Conservation (phyloP, 2,113 vertebrate genomes). For the Thryonomys swinderianus region DNA sequence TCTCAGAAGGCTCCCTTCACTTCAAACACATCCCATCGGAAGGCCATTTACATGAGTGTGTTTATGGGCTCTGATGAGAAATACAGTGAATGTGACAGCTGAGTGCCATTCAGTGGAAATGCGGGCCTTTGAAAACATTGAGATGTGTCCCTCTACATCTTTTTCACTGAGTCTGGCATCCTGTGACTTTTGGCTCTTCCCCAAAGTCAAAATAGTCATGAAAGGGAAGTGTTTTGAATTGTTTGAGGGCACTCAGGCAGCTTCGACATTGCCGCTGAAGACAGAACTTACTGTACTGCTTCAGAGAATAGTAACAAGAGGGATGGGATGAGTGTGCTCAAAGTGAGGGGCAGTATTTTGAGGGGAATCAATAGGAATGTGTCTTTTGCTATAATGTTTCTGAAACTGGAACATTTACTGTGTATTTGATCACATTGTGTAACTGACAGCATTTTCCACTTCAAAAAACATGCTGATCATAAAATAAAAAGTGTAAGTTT, state of each 20-base stretch:
- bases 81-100: background rate
- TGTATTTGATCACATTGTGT: background rate
- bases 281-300: background rate
- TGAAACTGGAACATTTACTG: background rate
- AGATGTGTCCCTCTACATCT: background rate
- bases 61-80: background rate
- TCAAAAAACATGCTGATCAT: background rate
- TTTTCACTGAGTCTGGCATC: background rate
- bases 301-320: background rate
- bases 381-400: background rate
- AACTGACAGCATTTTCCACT: background rate
- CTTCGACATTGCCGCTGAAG: background rate
- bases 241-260: background rate
- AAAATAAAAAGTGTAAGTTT: background rate
- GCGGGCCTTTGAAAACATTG: background rate
- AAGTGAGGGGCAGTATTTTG: background rate
- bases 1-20: background rate
- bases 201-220: background rate
- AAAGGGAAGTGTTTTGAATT: background rate
- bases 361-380: background rate
- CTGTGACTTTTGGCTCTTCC: background rate
- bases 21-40: background rate
- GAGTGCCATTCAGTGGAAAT: background rate
- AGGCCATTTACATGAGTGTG: background rate
- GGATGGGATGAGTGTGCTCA: background rate